Base-by-base conservation (phyloP, 2,797 vertebrate genomes). In the Hemitrygon akajei region DNA sequence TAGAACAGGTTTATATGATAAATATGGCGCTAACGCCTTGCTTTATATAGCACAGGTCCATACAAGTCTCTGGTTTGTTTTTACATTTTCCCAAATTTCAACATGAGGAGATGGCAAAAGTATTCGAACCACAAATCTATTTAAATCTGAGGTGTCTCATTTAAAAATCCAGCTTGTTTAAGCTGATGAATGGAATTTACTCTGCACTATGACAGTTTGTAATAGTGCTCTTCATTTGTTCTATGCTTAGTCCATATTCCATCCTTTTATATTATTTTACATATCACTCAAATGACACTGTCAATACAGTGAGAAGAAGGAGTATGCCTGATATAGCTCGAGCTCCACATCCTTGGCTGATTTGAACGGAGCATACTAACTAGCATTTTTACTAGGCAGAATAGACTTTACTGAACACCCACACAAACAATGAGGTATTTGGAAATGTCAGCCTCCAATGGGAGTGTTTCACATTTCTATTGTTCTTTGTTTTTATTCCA, bases 231-330 rank as follows among this genome's bases (percentile, higher is more conserved):
- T 69, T 69, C 86, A 89, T 89, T 89, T 89, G 10, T 37, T 89
- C 86, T 25, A 69, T 69, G 60, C 69, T 89, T 69, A 89, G n/a
- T 34, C 63, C n/a, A 37, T 25, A 69, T 89, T 89, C 63, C n/a
- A 89, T 89, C 86, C 1, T 89, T 89, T 89, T 37, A 37, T 69
- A 69, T 89, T 69, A 89, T 89, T 69, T 66, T 69, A 37, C n/a
- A 37, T 69, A 69, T 89, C 86, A 89, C n/a, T 89, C 86, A 89
- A 89, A 69, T 89, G 63, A 60, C 86, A 69, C 18, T 89, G 63
- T 89, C 86, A 89, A 66, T 89, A 89, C n/a, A 89, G n/a, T 66
- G 63, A 69, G 16, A 30, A 9, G 63, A 37, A 89, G 63, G 60
- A 37, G 89, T 7, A 66, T 69, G 86, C n/a, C 66, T 66, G n/a